Evolutionary conservation across 1,140 invertebrate genomes (phyloP), one percentile per base, ranked within the genome.

Genomic region (Oedothorax gibbosus): DNA sequence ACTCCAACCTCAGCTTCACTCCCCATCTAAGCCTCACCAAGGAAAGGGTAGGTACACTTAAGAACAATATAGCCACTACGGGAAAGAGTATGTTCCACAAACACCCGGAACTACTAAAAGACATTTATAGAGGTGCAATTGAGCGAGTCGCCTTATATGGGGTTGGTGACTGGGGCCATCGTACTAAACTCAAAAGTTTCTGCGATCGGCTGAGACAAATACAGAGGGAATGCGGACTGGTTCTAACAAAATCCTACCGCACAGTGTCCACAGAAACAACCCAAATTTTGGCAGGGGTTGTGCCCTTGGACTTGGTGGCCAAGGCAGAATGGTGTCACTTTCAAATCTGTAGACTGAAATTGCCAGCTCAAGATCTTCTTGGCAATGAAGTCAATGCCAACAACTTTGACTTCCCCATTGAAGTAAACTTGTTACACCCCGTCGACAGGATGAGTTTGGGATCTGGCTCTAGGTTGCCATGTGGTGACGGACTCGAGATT

Each of bases 381-480:
- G n/a, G 3, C 0, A 15, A 0, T 2, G 18, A 0, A 5, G 4
- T 11, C 0, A 12, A 14, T 2, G 11, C 18, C 7, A 0, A 18
- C 2, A 0, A 35, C 35, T 35, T 2, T 6, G n/a, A 53, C 6
- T 3, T 2, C 6, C 35, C 9, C n/a, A n/a, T n/a, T n/a, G n/a
- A 1, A 4, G 0, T 51, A n/a, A 51, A 3, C 15, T 14, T 11
- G 12, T 0, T 0, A 7, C 49, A 35, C 15, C 14, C 35, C 8
- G 21, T 49, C 0, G 11, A 12, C 5, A 71, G 50, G 2, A 9
- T 0, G 11, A 5, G 50, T 6, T 11, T 53, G 0, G 6, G 3
- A 0, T 66, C n/a, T 11, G 57, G 53, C 14, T 0, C 5, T 11
- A 8, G 7, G 2, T 15, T 18, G 3, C 60, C 57, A 7, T 0